A percentile compares a stretch with the other conserved stretches of the same genome.
These are phyloP conservation scores for Graptemys geographica DNA, from an alignment of 2,797 vertebrate genomes.

Conservation along the genomic window DNA sequence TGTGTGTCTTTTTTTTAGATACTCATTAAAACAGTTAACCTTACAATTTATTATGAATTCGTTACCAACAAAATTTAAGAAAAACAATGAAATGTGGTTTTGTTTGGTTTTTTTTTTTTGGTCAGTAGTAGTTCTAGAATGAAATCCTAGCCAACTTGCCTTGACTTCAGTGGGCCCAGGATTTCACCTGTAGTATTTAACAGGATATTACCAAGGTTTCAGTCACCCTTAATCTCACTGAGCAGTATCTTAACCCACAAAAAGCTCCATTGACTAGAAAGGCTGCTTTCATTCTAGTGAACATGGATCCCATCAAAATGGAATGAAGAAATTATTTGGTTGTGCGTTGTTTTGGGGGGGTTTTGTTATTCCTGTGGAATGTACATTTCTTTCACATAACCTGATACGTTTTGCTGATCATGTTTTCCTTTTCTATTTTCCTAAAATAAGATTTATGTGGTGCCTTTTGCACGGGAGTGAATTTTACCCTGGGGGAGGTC, in stretches of 20 bases:
- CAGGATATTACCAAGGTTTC: neutral
- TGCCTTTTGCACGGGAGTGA: neutral
- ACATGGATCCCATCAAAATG: neutral
- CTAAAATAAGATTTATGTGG: neutral
- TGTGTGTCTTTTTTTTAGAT: neutral
- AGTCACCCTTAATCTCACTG: neutral
- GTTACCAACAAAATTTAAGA: neutral
- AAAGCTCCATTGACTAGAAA: neutral
- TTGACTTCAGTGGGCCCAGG: neutral
- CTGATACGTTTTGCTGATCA: neutral
- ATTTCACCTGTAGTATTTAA: neutral
- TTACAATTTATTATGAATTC: neutral
- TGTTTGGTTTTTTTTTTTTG: neutral
- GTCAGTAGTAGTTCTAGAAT: neutral
- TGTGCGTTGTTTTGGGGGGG: neutral
- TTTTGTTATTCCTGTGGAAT: neutral
- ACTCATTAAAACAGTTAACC: neutral
- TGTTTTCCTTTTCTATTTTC: neutral
- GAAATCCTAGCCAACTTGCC: neutral
- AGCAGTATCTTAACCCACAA: neutral
- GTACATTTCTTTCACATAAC: neutral
- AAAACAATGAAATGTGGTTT: neutral
- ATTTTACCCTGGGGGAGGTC: neutral
- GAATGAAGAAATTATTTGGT: accelerated
- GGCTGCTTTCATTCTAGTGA: neutral